Conservation (phyloP, 64 coral and sea anemone species). For the Cladopsammia gracilis region DNA sequence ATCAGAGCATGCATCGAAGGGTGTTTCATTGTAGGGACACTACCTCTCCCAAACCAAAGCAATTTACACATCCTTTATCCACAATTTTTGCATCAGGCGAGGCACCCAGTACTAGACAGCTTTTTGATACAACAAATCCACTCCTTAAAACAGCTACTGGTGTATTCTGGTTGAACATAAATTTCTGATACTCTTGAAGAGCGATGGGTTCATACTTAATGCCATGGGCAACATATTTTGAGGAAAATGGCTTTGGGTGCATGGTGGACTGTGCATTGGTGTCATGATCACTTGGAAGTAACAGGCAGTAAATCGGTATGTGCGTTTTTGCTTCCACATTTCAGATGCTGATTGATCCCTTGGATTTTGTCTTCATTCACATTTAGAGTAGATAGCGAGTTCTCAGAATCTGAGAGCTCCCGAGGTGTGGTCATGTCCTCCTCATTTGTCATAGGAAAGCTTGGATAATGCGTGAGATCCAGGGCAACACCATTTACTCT, state of each 20-base stretch:
- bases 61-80: too few species aligned
- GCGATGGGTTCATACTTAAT: constrained; percentile 32
- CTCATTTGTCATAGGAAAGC: constrained; percentile 30
- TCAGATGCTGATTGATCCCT: constrained; percentile 17
- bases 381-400: not conserved
- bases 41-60: too few species aligned
- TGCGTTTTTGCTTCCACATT: constrained; percentile 28
- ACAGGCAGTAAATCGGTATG: constrained; percentile 64
- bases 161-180: constrained; percentile 13
- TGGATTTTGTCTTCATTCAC: constrained; percentile 36
- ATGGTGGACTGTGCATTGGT: constrained; percentile 35
- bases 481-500: not conserved
- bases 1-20: too few species aligned
- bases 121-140: too few species aligned
- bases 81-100: too few species aligned
- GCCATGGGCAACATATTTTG: constrained; percentile 4
- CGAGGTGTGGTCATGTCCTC: not conserved
- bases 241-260: too few species aligned
- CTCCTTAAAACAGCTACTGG: constrained; percentile 14
- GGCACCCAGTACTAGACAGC: too few species aligned
- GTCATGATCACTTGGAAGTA: constrained; percentile 50
- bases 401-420: not conserved
- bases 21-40: too few species aligned
- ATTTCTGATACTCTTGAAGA: constrained; percentile 42
- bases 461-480: constrained; percentile 12